Evolutionary conservation across 2,113 vertebrate species (phyloP), one percentile per base, ranked within the genome.

Genomic region (Myiopsitta monachus): DNA sequence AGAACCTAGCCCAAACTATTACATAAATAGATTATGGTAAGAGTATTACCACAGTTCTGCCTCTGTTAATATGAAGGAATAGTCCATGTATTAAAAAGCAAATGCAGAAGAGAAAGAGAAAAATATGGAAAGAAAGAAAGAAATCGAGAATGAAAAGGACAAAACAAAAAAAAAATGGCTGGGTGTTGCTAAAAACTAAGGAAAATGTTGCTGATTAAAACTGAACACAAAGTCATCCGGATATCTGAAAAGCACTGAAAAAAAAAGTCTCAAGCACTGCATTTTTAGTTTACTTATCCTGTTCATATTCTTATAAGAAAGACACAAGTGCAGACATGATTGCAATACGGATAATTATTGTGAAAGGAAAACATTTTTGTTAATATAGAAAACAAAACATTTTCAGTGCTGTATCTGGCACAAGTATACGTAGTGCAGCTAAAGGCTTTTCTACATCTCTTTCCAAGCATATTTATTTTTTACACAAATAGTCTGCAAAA

Each of bases 11-110:
- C 75, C 86, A 69, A 81, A 86, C 39, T n/a, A 14, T 81, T 93
- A 66, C 28, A 82, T 88, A 94, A 93, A 95, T 82, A 94, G 88
- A 59, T 91, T 87, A 91, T 43, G 63, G 18, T 81, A 91, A 94
- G 77, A 94, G 57, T 14, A 18, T 91, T 93, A 80, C 31, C 46
- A 51, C 57, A 75, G 67, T 69, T 88, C 61, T 77, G 36, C 57
- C 39, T 92, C 89, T 70, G 54, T 55, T 89, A 82, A 47, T 67
- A 66, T 19, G 83, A 78, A 83, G 36, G 39, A 47, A 92, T 44
- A 64, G 31, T 23, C 30, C 38, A 21, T 14, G n/a, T 54, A 88
- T 80, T 72, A 93, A 94, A 73, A 7, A 88, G 52, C 47, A 87
- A 95, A 79, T 26, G 33, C 38, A 79, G 7, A 49, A 74, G 14